Evolutionary conservation across 2,888 invertebrate genomes (phyloP).

Genomic region (Oscheius sp.): DNA sequence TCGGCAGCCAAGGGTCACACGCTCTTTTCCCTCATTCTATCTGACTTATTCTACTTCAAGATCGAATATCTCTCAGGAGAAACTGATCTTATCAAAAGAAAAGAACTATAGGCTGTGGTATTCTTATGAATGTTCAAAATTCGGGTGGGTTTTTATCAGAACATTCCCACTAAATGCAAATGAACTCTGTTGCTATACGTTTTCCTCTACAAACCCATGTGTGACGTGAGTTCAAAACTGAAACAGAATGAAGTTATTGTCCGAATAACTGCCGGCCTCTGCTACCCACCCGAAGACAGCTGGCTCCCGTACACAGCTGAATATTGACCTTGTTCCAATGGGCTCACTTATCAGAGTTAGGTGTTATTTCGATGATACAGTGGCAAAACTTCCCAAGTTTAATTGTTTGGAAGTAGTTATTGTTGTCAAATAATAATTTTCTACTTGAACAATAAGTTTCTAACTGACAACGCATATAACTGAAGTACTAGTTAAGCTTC

Average conservation of each 20-base stretch:
- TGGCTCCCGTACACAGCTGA: background rate
- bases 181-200: background rate
- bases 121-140: conserved; percentile 18
- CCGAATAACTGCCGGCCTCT: background rate
- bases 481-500: too few species aligned
- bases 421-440: too few species aligned
- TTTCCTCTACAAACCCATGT: background rate
- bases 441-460: too few species aligned
- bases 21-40: background rate
- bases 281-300: conserved; percentile 3
- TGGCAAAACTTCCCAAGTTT: too few species aligned
- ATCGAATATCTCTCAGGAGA: too few species aligned
- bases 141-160: conserved; percentile 1
- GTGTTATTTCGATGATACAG: too few species aligned
- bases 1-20: background rate
- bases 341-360: background rate
- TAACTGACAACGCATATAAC: too few species aligned
- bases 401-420: too few species aligned
- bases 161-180: background rate
- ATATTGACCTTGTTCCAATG: background rate
- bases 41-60: background rate
- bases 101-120: background rate
- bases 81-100: too few species aligned
- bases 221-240: background rate
- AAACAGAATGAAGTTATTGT: background rate